phyloP scores from a whole-genome alignment of 2,888 invertebrate genomes.

The Acrobasis consociella region DNA sequence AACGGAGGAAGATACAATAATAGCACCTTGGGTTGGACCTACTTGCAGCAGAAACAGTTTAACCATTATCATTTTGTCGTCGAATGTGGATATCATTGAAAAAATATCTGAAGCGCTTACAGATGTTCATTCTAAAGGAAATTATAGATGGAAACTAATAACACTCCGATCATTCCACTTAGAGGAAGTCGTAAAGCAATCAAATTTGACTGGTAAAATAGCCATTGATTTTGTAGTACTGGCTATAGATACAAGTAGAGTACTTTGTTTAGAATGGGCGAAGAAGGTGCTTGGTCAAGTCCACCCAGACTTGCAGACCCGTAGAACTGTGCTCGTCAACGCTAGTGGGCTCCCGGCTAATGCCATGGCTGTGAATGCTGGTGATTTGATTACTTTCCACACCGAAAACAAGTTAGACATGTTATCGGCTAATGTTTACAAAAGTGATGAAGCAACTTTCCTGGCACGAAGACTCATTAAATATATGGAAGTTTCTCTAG shows the following conservation, averaged over 20 bases:
- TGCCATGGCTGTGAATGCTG: slow-evolving; percentile 64
- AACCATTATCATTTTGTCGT: slow-evolving; percentile 64
- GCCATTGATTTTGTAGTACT: slow-evolving; percentile 70
- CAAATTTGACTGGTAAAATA: slow-evolving; percentile 59
- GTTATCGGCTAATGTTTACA: slow-evolving; percentile 63
- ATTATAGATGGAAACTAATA: slow-evolving; percentile 65
- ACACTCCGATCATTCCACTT: slow-evolving; percentile 59
- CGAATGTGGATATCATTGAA: slow-evolving; percentile 62
- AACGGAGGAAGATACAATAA: slow-evolving; percentile 52
- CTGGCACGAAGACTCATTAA: slow-evolving; percentile 64
- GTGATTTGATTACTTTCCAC: slow-evolving; percentile 61
- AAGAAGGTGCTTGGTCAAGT: slow-evolving; percentile 61
- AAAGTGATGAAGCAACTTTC: slow-evolving; percentile 50
- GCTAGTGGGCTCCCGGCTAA: slow-evolving; percentile 65
- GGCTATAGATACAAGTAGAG: slow-evolving; percentile 65
- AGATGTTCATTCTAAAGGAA: slow-evolving; percentile 59
- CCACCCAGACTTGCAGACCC: slow-evolving; percentile 65
- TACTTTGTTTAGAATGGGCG: slow-evolving; percentile 71
- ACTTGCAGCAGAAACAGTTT: slow-evolving; percentile 62
- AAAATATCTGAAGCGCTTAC: slow-evolving; percentile 61
- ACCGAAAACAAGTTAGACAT: slow-evolving; percentile 63
- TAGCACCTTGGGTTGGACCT: slow-evolving; percentile 71
- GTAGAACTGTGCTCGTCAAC: slow-evolving; percentile 69
- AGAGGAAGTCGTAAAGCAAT: slow-evolving; percentile 59
- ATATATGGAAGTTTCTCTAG: slow-evolving; percentile 68